A percentile compares a stretch with the other conserved stretches of the same genome.
Evolutionary conservation across 2,113 vertebrate genomes (phyloP).

Genomic region (Orthonyx spaldingii): DNA sequence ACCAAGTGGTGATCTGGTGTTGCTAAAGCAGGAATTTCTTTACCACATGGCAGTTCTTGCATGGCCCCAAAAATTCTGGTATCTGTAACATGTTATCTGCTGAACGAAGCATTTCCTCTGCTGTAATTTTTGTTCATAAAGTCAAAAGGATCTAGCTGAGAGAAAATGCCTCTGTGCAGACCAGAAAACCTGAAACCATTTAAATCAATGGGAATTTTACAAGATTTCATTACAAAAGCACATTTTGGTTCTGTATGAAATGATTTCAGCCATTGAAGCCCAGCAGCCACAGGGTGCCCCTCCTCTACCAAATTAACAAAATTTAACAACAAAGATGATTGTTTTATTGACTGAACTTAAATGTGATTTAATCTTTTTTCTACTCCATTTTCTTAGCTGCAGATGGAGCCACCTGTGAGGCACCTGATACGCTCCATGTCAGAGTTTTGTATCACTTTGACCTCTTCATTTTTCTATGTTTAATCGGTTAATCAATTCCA

Average conservation of each 20-base stretch:
- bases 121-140: neutral
- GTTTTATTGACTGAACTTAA: neutral
- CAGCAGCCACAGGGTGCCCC: neutral
- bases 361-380: neutral
- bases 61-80: neutral
- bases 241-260: neutral
- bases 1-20: neutral
- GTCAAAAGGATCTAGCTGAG: neutral
- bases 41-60: neutral
- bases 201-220: neutral
- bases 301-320: neutral
- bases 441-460: slow-evolving; percentile 1
- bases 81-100: neutral
- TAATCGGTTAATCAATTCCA: neutral
- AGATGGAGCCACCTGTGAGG: neutral
- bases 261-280: accelerated
- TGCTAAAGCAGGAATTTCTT: neutral
- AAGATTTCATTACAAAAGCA: neutral
- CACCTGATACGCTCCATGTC: neutral
- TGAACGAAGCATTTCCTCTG: neutral
- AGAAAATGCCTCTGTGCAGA: neutral
- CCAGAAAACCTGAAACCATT: neutral
- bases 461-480: slow-evolving; percentile 35
- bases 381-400: neutral
- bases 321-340: neutral